Evolutionary conservation across 2,888 invertebrate genomes (phyloP).

Genomic region (Ganaspis brasiliensis): DNA sequence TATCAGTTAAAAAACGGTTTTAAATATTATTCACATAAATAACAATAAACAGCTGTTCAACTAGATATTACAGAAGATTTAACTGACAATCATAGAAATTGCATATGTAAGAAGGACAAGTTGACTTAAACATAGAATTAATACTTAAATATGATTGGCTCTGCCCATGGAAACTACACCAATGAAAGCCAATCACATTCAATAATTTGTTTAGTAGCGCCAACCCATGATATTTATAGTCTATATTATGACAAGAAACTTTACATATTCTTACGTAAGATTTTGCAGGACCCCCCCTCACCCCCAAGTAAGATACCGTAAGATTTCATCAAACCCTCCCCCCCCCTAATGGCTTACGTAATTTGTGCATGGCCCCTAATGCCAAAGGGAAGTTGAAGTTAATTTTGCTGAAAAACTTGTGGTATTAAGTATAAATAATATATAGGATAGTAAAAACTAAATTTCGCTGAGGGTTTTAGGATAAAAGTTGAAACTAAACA

Average conservation of each 20-base stretch:
- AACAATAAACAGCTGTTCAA: background rate
- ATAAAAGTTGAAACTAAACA: too few relatives aligned
- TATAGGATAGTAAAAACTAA: too few relatives aligned
- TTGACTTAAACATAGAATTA: background rate
- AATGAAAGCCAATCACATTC: conserved; percentile 11
- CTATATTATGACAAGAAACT: background rate
- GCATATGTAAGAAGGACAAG: background rate
- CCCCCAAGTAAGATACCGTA: background rate
- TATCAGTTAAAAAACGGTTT: background rate
- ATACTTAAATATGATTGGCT: conserved; percentile 11
- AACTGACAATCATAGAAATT: conserved; percentile 1
- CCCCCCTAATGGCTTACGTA: too few relatives aligned
- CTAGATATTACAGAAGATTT: background rate
- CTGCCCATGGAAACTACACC: background rate
- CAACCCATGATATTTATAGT: background rate
- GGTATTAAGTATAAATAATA: too few relatives aligned
- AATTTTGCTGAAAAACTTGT: too few relatives aligned
- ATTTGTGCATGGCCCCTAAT: too few relatives aligned
- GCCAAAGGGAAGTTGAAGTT: too few relatives aligned
- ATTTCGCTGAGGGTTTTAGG: too few relatives aligned
- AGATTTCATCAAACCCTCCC: too few relatives aligned
- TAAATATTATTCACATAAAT: background rate
- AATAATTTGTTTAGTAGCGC: conserved; percentile 6
- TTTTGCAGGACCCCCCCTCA: background rate
- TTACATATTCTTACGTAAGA: conserved; percentile 2